Percentiles rank a stretch among this genome's conserved stretches.
Evolutionary conservation across 2,113 vertebrate genomes (phyloP).

Genomic region (Hucho hucho): DNA sequence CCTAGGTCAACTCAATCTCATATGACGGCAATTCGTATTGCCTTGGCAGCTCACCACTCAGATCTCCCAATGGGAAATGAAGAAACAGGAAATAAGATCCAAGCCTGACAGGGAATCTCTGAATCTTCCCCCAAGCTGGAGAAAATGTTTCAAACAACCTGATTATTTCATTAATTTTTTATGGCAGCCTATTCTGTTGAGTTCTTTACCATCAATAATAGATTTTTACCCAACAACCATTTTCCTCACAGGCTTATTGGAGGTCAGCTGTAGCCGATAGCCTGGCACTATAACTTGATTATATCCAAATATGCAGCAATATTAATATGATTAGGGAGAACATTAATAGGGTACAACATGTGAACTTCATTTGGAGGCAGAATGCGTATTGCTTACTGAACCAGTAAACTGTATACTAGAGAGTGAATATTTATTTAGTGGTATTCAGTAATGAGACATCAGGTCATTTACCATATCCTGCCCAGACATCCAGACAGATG

Average conservation of each 20-base stretch:
- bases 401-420: too few species aligned
- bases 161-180: not conserved
- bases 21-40: conserved; percentile 26
- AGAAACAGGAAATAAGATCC: conserved; percentile 26
- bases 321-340: not conserved
- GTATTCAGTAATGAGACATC: too few species aligned
- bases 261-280: not conserved
- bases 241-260: not conserved
- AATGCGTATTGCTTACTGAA: too few species aligned
- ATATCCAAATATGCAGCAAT: not conserved
- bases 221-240: not conserved
- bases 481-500: too few species aligned
- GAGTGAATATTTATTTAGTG: too few species aligned
- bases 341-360: not conserved
- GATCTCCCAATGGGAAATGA: conserved; percentile 47
- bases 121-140: not conserved
- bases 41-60: conserved; percentile 54
- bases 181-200: not conserved
- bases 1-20: conserved; percentile 39
- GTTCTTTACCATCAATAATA: not conserved
- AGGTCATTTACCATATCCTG: too few species aligned
- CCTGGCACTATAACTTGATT: not conserved
- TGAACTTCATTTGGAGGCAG: not conserved
- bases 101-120: not conserved
- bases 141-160: not conserved